Evolutionary conservation across 2,797 vertebrate genomes (phyloP), one percentile per base, ranked within the genome.

Genomic region (Tapera naevia): DNA sequence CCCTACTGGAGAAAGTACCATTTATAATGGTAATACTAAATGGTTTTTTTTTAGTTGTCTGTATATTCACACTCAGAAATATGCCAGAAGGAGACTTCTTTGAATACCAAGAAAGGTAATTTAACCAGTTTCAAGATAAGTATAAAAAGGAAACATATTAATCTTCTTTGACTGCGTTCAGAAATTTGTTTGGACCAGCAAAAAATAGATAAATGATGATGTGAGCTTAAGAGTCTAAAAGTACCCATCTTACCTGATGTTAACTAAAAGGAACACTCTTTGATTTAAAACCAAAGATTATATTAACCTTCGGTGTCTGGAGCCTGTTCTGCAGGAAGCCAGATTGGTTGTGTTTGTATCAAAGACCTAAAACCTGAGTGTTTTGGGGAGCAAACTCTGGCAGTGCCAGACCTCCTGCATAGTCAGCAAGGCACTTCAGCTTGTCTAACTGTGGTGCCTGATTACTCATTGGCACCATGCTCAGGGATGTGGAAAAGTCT

Each of bases 401-500:
- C 1, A 0, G n/a, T 61, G 46, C 8, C 46, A 46, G 50, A 19
- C 25, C 2, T 1, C 43, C 35, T 10, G 82, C 1, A 1, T 39
- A 21, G 48, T 57, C 50, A 46, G 10, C 23, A 60, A 37, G 30
- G 23, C 25, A 21, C 17, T 46, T 57, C 54, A 27, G 1, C 17
- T 43, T 80, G 37, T 46, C 33, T 35, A 27, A 25, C 23, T 41
- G 12, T 9, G 9, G 43, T 50, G 53, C 69, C 35, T 56, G 41
- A 8, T 57, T 22, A 15, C 11, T 3, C 27, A 23, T 17, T 0
- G 2, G 33, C 30, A 53, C 27, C 8, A 8, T 1, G 5, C 57
- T 33, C 9, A 8, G 21, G 21, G 27, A 6, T 48, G 39, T 74
- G 50, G 39, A 45, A 74, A 64, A 48, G n/a, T 13, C 35, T 84